These are phyloP conservation scores for Brachycybe producta DNA, from an alignment of 2,888 invertebrate genomes.

Conservation along the genomic window DNA sequence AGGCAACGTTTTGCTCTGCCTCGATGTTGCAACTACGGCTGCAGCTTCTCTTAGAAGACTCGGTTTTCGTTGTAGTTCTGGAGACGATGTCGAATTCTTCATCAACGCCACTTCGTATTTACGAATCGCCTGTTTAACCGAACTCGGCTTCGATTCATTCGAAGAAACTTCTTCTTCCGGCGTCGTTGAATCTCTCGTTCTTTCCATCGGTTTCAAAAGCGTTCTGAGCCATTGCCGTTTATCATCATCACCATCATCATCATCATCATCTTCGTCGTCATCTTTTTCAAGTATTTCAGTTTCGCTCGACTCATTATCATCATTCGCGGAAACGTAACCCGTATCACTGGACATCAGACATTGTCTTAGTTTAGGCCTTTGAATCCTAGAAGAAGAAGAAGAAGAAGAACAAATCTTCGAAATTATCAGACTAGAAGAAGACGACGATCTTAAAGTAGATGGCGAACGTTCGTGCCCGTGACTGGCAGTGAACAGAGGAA, in stretches of 20 bases:
- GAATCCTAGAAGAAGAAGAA: not conserved
- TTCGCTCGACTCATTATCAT: conserved; percentile 5
- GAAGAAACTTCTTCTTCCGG: not conserved
- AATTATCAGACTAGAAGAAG: no score
- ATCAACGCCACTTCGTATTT: conserved; percentile 17
- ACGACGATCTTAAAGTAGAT: no score
- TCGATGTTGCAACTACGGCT: no score
- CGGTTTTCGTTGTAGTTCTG: conserved; percentile 17
- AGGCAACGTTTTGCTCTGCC: no score
- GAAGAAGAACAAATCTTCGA: no score
- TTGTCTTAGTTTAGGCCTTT: not conserved
- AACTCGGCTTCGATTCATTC: not conserved
- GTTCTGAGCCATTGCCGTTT: not conserved
- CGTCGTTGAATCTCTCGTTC: not conserved
- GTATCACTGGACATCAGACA: not conserved
- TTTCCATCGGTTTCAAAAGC: not conserved
- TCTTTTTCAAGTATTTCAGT: no score
- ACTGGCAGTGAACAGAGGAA: no score
- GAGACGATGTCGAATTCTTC: conserved; percentile 17
- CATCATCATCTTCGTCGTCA: no score
- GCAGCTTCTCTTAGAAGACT: no score
- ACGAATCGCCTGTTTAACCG: conserved; percentile 6
- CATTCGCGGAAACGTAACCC: not conserved
- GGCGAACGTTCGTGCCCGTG: no score
- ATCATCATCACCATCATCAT: not conserved